A percentile compares a stretch with the other conserved stretches of the same genome.
Conservation (phyloP, 1,140 invertebrate species). For the Drosophila melanogaster region Release_6_plus_ISO1_MT NT_033779.5:19373001-19373500, state of each 20-base stretch:
- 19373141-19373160: conserved; percentile 8
- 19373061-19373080: not conserved
- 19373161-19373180: conserved; percentile 1
- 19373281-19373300: conserved; percentile 47
- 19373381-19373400: conserved; percentile 67
- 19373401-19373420: conserved; percentile 46
- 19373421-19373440: conserved; percentile 70
- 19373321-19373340: conserved; percentile 81
- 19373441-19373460: not conserved
- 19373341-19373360: conserved; percentile 78
- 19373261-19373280: conserved; percentile 23
- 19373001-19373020: not conserved
- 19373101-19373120: conserved; percentile 34
- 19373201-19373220: conserved; percentile 78
- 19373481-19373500: conserved; percentile 18
- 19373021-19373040: too few relatives aligned
- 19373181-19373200: conserved; percentile 78
- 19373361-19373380: conserved; percentile 60
- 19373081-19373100: conserved; percentile 8
- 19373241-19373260: conserved; percentile 38
- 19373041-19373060: too few relatives aligned
- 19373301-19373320: conserved; percentile 71
- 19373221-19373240: conserved; percentile 82
- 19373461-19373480: not conserved
- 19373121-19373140: conserved; percentile 18